Evolutionary conservation across 2,888 invertebrate genomes (phyloP), one percentile per base, ranked within the genome.

Genomic region (Meliscaeva auricollis): DNA sequence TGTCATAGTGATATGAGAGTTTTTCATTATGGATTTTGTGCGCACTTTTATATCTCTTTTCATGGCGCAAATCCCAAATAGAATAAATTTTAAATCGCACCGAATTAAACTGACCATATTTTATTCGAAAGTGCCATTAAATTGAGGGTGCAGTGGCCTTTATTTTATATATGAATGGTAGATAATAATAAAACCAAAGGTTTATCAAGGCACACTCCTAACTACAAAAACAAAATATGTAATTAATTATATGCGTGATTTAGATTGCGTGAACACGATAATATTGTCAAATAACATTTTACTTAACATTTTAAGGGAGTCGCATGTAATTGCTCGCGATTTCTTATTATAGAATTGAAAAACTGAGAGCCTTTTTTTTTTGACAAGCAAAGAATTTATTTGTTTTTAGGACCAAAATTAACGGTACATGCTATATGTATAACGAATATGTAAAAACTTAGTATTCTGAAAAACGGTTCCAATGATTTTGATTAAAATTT

Each of bases 1-100:
- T 60, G 74, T 60, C 66, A 50, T 66, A 20, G 50, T 50, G 66
- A 66, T 66, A 66, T 50, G 50, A 66, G 50, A 48, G 66, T 38
- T 35, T 50, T 66, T 66, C 48, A 50, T 20, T 66, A 50, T 48
- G 50, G 66, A 50, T 66, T 35, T 50, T 15, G 26, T n/a, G n/a
- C n/a, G n/a, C 38, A 13, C 38, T 58, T 58, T 32, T 30, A 58
- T 60, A 60, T 60, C 20, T 41, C 17, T 26, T 9, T 64, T 4
- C 9, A 26, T 32, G 32, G 44, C 26, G 64, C 46, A 46, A 64
- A 46, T 64, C 32, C 64, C 32, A 64, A 32, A 46, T 46, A 8
- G 46, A 64, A 64, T 64, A 32, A 46, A 64, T 64, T 58, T 64
- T 64, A 64, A 46, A 64, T 64, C 46, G 32, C 46, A 64, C 46